Base-by-base conservation (phyloP, 2,888 invertebrate genomes). In the Doris montereyensis region DNA sequence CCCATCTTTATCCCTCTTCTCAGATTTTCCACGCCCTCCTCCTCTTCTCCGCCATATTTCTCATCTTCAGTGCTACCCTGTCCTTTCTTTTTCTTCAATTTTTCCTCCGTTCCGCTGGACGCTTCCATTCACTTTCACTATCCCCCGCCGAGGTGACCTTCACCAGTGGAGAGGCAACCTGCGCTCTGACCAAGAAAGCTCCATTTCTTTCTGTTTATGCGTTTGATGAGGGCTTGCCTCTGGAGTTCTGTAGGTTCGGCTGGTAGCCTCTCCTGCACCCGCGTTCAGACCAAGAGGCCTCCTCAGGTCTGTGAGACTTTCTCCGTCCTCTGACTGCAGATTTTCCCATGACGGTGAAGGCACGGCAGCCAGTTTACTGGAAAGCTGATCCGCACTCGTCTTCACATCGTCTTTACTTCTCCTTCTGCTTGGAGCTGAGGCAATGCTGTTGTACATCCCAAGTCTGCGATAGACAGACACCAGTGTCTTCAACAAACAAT, bases 101-200 rank as follows among this genome's bases (percentile, higher is more conserved):
- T n/a, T n/a, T 41, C 52, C 52, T 41, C 52, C 8, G 5, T 41
- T 41, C 52, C 52, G 5, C 8, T 17, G 52, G 52, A 41, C 5
- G 5, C 17, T 41, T 41, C 52, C 52, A 41, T 5, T 10, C 52
- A 41, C 17, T 17, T 17, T 10, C 52, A 10, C 8, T 17, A 41
- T 17, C 52, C 8, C 52, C 17, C 17, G 5, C 52, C 52, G 52
- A 41, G 8, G 17, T 17, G 8, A 5, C 52, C 5, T 41, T 17
- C 52, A 26, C 65, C 17, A 78, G 57, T 5, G 78, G 78, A 28
- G 78, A 78, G 52, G 74, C 60, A n/a, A 78, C 32, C 78, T 73
- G 2, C 78, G 26, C 57, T 78, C 78, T 35, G 78, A 78, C 78
- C 78, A 78, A 8, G 78, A 78, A 1, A 74, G 30, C 30, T 78